Base-by-base conservation (phyloP, 2,888 invertebrate genomes). In the Cryptocheilus praepositus region DNA sequence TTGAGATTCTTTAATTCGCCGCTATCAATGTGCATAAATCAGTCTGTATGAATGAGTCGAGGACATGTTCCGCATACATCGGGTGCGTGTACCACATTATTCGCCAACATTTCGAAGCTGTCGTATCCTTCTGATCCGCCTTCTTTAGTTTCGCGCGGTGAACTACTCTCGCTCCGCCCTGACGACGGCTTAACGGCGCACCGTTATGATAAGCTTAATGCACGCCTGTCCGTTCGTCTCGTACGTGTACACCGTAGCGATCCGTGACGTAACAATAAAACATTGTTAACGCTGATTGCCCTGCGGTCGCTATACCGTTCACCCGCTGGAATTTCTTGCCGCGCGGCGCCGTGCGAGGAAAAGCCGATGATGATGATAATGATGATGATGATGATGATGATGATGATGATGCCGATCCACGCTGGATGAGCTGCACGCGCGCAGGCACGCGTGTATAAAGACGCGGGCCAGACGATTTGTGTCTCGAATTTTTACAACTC, bases 191-290 rank as follows among this genome's bases (percentile, higher is more conserved):
- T 81, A 83, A 80, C 82, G 76, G 77, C 80, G 73, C 74, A 84
- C 87, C 87, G 87, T 86, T 87, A 87, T 85, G 83, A 86, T 86
- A 85, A 86, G 84, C 87, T 85, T 85, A 86, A 87, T 86, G 84
- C 83, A 83, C 80, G 82, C 77, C 85, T 85, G 85, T 83, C 82
- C 79, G 77, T 78, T 76, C 81, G 76, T 77, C 73, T 74, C 71
- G 71, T 74, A 74, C 76, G 79, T 73, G 67, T 65, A 62, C 73
- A 70, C 73, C 74, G 77, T 79, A 74, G 78, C 80, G 79, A 81
- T 81, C 83, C 82, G 78, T 85, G 83, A 86, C 83, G 85, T 83
- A 88, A 87, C 86, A 87, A 88, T 86, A 87, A 87, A 87, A 88
- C 86, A 87, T 87, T 88, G 86, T 87, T 86, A 84, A 85, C 83